Evolutionary conservation across 2,113 vertebrate genomes (phyloP).

Genomic region (Lampris incognitus): DNA sequence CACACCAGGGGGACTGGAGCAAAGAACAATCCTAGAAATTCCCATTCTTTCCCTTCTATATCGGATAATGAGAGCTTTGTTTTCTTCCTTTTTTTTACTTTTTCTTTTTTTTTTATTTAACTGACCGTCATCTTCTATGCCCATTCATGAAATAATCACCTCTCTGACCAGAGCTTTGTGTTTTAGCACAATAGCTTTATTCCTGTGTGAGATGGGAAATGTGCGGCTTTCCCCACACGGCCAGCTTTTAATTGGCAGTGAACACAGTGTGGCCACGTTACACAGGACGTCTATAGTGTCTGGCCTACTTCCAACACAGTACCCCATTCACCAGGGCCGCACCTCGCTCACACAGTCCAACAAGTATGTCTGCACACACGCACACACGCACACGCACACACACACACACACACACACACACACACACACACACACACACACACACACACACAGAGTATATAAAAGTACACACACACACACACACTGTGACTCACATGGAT

Average conservation of each 20-base stretch:
- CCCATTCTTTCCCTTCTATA: conserved; percentile 6
- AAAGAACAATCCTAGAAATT: neutral
- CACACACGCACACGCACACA: conserved; percentile 11
- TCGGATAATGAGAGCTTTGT: conserved; percentile 13
- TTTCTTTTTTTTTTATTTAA: neutral
- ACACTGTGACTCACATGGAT: too few species aligned
- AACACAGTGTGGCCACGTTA: conserved; percentile 30
- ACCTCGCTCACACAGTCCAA: neutral
- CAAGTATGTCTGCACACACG: neutral
- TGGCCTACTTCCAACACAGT: conserved; percentile 38
- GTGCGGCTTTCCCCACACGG: conserved; percentile 33
- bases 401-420: neutral
- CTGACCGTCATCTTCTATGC: conserved; percentile 25
- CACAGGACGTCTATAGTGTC: conserved; percentile 12
- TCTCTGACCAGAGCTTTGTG: conserved; percentile 61
- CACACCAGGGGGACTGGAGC: conserved; percentile 1
- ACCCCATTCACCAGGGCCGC: neutral
- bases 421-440: neutral
- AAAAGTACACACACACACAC: too few species aligned
- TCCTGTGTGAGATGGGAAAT: conserved; percentile 57
- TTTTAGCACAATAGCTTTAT: conserved; percentile 51
- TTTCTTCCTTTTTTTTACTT: too few species aligned
- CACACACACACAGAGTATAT: too few species aligned
- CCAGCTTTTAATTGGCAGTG: conserved; percentile 65
- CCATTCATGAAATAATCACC: conserved; percentile 55